phyloP scores from a whole-genome alignment of 2,888 invertebrate species.

The Chaitophorus viminalis region DNA sequence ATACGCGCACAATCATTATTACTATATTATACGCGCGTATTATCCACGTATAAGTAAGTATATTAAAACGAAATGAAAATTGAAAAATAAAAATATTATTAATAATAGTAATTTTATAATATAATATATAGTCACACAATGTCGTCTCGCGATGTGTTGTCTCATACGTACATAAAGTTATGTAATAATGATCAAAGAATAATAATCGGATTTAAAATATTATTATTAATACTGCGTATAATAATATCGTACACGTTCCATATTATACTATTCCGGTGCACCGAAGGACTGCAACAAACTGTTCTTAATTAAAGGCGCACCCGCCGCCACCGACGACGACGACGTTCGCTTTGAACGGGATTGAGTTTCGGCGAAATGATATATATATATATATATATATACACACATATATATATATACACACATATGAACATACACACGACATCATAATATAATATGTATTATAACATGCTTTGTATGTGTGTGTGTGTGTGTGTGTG shows the following conservation, averaged over 20 bases:
- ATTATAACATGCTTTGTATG: not conserved
- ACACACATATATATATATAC: not conserved
- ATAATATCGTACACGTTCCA: too few relatives aligned
- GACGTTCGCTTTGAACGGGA: conserved; percentile 51
- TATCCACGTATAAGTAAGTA: too few relatives aligned
- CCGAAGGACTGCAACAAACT: not conserved
- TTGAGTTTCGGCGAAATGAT: conserved; percentile 41
- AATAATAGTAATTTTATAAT: too few relatives aligned
- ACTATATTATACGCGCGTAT: too few relatives aligned
- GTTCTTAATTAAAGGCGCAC: conserved; percentile 50
- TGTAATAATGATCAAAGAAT: not conserved
- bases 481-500: not conserved
- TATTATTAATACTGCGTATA: not conserved
- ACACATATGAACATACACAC: not conserved
- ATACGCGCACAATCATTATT: too few relatives aligned
- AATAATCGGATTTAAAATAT: conserved; percentile 49
- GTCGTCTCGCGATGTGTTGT: not conserved
- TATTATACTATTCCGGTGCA: not conserved
- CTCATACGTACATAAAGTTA: too few relatives aligned
- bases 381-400: not conserved
- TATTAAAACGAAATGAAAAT: too few relatives aligned
- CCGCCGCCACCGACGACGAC: not conserved
- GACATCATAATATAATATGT: not conserved
- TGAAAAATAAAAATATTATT: too few relatives aligned
- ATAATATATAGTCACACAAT: not conserved